Percentiles rank a stretch among this genome's conserved stretches.
These are phyloP conservation scores for Stegophylla sp. DNA, from an alignment of 2,888 invertebrate genomes.

Conservation along the genomic window DNA sequence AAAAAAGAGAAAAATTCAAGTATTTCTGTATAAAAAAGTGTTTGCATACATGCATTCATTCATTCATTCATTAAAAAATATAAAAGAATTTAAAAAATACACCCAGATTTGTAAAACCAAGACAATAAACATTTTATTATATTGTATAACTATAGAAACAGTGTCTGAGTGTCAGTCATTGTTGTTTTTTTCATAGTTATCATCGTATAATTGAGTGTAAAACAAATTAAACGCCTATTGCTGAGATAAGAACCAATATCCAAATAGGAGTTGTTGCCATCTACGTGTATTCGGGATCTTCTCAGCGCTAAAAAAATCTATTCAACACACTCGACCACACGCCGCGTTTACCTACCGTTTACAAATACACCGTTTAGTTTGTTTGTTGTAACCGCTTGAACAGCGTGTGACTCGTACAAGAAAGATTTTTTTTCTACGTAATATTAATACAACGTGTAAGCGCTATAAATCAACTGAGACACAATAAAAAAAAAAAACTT, in stretches of 20 bases:
- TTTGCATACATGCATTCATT: too few relatives aligned
- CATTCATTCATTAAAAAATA: too few relatives aligned
- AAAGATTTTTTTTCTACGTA: slow-evolving; percentile 41
- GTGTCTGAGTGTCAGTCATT: slow-evolving; percentile 10
- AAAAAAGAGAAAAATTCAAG: too few relatives aligned
- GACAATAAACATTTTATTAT: neutral
- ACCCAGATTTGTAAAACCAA: too few relatives aligned
- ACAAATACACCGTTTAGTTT: slow-evolving; percentile 18
- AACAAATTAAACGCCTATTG: slow-evolving; percentile 33
- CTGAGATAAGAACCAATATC: neutral
- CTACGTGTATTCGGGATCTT: neutral
- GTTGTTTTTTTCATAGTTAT: neutral
- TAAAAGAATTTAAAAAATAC: too few relatives aligned
- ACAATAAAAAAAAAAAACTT: slow-evolving; percentile 32
- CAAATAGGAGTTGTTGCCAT: neutral
- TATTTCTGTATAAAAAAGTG: too few relatives aligned
- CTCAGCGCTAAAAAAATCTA: slow-evolving; percentile 28
- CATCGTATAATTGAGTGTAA: neutral
- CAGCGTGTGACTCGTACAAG: slow-evolving; percentile 46
- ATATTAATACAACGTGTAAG: slow-evolving; percentile 18
- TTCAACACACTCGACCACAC: slow-evolving; percentile 51
- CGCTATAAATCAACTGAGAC: slow-evolving; percentile 42
- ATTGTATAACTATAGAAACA: slow-evolving; percentile 6
- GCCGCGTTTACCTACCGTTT: slow-evolving; percentile 41
- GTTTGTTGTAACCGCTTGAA: slow-evolving; percentile 36